These are phyloP conservation scores for Engystomops pustulosus DNA, from an alignment of 2,113 vertebrate genomes.

Conservation along the genomic window DNA sequence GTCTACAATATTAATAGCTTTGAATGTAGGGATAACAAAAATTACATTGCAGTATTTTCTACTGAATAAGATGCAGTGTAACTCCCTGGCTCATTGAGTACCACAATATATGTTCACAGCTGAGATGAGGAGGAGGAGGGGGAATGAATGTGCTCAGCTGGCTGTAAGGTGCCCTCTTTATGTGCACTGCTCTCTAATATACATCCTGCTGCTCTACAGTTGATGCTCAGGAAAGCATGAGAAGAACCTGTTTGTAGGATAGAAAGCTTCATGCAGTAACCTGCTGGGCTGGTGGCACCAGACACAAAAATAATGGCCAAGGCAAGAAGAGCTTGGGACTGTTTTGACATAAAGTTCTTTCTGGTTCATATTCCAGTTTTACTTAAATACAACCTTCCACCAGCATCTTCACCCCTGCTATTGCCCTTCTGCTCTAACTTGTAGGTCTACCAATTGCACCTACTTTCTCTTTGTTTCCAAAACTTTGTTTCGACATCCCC, in stretches of 20 bases:
- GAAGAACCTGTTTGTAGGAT: slow-evolving; percentile 58
- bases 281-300: slow-evolving; percentile 54
- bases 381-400: neutral
- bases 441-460: neutral
- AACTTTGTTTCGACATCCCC: neutral
- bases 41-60: neutral
- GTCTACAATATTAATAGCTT: neutral
- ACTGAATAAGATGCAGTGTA: neutral
- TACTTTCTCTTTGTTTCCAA: neutral
- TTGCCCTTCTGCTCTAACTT: neutral
- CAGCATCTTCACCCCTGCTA: neutral
- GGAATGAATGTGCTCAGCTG: slow-evolving; percentile 56
- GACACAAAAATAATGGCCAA: slow-evolving; percentile 32
- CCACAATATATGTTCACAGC: neutral
- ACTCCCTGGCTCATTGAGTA: neutral
- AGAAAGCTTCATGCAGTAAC: slow-evolving; percentile 59
- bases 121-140: slow-evolving; percentile 24
- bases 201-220: slow-evolving; percentile 61
- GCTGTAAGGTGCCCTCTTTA: slow-evolving; percentile 61
- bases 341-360: slow-evolving; percentile 1
- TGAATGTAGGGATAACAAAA: neutral
- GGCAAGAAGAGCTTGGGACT: neutral
- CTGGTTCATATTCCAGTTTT: neutral
- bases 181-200: slow-evolving; percentile 53
- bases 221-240: slow-evolving; percentile 48